Percentiles rank a stretch among this genome's conserved stretches.
phyloP scores from a whole-genome alignment of 1,140 invertebrate species.

The Drosophila yakuba region DNA sequence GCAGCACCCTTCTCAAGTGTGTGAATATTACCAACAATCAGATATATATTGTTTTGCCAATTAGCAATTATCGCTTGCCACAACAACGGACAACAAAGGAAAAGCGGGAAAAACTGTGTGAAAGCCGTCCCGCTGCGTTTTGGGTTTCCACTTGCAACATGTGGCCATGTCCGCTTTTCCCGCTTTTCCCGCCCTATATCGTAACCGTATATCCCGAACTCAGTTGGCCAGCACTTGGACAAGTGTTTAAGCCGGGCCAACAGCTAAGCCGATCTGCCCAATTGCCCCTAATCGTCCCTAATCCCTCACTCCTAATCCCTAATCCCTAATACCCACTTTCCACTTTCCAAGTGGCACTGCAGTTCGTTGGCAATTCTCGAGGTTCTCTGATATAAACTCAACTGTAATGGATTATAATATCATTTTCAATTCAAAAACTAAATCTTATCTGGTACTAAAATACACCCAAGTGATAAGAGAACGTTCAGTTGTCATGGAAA shows the following conservation, averaged over 20 bases:
- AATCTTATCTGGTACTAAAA: too few relatives aligned
- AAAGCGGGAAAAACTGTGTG: constrained; percentile 21
- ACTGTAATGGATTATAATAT: neutral
- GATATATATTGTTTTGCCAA: constrained; percentile 41
- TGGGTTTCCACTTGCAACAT: constrained; percentile 48
- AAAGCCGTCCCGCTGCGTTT: constrained; percentile 61
- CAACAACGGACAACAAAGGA: constrained; percentile 23
- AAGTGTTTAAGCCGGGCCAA: constrained; percentile 71
- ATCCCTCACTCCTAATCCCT: constrained; percentile 61
- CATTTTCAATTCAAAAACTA: neutral
- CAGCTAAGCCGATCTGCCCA: constrained; percentile 64
- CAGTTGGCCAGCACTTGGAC: constrained; percentile 39
- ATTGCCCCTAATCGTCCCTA: constrained; percentile 57
- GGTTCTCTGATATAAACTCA: neutral
- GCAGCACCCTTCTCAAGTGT: constrained; percentile 1
- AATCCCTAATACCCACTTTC: constrained; percentile 45
- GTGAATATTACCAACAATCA: neutral
- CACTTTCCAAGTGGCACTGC: constrained; percentile 5
- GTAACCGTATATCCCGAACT: constrained; percentile 1
- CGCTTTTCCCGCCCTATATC: neutral
- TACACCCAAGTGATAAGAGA: too few relatives aligned
- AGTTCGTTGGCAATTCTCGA: neutral
- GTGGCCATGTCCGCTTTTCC: constrained; percentile 29
- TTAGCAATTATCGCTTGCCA: constrained; percentile 49
- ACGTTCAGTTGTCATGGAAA: neutral